Evolutionary conservation across 2,888 invertebrate species (phyloP).

Genomic region (Drosophila nr. medialis): DNA sequence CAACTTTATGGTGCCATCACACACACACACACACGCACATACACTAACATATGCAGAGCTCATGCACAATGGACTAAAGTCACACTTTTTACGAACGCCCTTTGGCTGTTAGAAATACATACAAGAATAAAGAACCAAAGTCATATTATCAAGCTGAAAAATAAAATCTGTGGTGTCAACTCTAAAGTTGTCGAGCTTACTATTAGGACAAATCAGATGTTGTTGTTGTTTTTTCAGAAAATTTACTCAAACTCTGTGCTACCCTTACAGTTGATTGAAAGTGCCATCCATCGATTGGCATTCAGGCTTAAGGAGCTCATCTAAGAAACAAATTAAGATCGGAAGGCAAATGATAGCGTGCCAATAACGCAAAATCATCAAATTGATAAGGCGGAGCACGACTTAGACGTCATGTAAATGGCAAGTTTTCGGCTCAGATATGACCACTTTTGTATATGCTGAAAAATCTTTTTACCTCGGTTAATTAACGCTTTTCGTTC

Average conservation of each 20-base stretch:
- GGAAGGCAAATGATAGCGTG: background rate
- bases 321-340: background rate
- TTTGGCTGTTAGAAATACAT: background rate
- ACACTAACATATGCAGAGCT: constrained; percentile 5
- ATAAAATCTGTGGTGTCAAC: background rate
- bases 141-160: background rate
- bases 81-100: background rate
- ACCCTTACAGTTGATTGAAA: background rate
- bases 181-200: background rate
- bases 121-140: background rate
- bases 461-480: background rate
- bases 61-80: constrained; percentile 10
- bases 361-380: background rate
- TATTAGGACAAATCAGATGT: background rate
- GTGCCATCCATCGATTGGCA: background rate
- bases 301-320: background rate
- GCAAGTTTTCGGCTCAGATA: background rate
- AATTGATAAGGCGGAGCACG: background rate
- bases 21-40: constrained; percentile 46
- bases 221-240: background rate
- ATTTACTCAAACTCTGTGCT: background rate
- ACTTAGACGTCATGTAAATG: background rate
- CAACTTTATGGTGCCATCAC: constrained; percentile 75
- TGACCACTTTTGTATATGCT: background rate
- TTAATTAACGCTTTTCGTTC: too few species aligned